phyloP scores from a whole-genome alignment of 2,888 invertebrate species.

The Galerucella pusilla region DNA sequence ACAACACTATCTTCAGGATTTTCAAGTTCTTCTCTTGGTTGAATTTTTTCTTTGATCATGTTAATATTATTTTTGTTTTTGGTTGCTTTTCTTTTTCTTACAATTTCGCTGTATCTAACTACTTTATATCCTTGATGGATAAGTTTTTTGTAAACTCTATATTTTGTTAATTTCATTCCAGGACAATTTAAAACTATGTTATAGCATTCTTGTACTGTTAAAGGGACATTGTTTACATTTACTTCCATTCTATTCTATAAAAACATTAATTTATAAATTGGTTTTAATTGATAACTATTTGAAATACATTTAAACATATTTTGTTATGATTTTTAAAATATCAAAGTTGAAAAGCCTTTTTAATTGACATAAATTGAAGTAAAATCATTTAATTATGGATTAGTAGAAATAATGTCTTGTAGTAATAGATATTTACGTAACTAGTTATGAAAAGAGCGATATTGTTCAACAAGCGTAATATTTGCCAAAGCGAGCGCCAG shows the following conservation, averaged over 20 bases:
- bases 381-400: no score
- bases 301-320: no score
- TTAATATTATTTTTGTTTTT: neutral
- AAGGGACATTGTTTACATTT: conserved; percentile 68
- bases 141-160: conserved; percentile 56
- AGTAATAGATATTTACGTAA: no score
- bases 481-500: no score
- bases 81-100: conserved; percentile 27
- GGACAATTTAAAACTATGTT: conserved; percentile 64
- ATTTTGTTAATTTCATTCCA: conserved; percentile 49
- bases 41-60: neutral
- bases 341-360: no score
- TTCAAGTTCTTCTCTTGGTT: conserved; percentile 6
- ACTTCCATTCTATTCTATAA: conserved; percentile 73
- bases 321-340: no score
- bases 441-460: no score
- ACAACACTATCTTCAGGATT: conserved; percentile 6
- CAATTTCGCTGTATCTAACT: conserved; percentile 40
- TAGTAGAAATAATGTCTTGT: no score
- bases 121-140: conserved; percentile 54
- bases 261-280: conserved; percentile 50
- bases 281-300: neutral
- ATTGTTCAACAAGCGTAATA: no score
- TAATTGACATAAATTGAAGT: no score
- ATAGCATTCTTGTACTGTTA: conserved; percentile 76